Base-by-base conservation (phyloP, 2,888 invertebrate species). In the Meiosimyza platycephala region DNA sequence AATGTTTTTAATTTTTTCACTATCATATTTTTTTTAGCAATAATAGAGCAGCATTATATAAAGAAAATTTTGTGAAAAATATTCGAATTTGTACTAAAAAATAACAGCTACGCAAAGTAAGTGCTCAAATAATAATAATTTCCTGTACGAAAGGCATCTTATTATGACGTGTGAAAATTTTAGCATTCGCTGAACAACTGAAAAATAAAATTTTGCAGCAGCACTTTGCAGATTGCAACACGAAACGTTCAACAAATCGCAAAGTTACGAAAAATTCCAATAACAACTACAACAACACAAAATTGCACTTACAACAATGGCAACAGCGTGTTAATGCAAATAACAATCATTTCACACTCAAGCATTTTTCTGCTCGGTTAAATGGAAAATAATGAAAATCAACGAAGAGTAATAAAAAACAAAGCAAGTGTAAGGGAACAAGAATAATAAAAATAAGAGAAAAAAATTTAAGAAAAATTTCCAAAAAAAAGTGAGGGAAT, bases 221-320 rank as follows among this genome's bases (percentile, higher is more conserved):
- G 63, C 63, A 63, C 63, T 63, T 63, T 63, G 63, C 48, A 63
- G 63, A 63, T 63, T 63, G 47, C 40, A 63, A 63, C 12, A 57
- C 9, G 40, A 40, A 40, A 40, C 40, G 40, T 40, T 28, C 13
- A 63, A 11, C 22, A 57, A 11, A 40, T 28, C 28, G 28, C 28
- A 28, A 40, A 40, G 40, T 40, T 40, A 40, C 40, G 40, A 40
- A 40, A 22, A 57, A 28, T 11, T 13, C 22, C 13, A 22, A 13
- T n/a, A 13, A 6, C 18, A 18, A n/a, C 47, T 5, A 15, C 48
- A 63, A 16, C 63, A 63, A 16, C 40, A 33, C 15, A 22, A 55
- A 15, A 55, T 55, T 55, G 55, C 55, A 55, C 16, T 22, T 18
- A 55, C 55, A 55, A 54, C n/a, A 22, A 15, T 16, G 16, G n/a